Evolutionary conservation across 1,140 invertebrate genomes (phyloP).

Genomic region (Portunus trituberculatus): DNA sequence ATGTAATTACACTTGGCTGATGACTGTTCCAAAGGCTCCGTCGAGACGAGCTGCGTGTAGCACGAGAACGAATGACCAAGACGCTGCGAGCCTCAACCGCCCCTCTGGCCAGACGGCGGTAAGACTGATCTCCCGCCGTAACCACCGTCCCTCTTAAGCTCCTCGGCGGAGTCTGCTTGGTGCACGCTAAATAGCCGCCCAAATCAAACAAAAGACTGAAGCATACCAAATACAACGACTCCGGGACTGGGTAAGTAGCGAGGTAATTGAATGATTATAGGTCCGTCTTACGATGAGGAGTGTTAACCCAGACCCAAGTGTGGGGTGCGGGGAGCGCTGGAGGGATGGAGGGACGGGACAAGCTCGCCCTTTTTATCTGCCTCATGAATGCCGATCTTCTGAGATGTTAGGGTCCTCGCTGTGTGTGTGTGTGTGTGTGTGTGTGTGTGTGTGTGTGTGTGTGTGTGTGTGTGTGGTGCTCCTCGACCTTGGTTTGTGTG

Average conservation of each 20-base stretch:
- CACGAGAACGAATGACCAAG: conserved; percentile 40
- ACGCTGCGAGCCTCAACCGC: neutral
- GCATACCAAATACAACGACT: conserved; percentile 75
- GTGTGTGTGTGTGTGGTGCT: neutral
- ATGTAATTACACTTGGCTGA: conserved; percentile 74
- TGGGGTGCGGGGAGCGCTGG: conserved; percentile 44
- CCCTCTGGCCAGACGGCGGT: neutral
- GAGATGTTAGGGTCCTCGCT: neutral
- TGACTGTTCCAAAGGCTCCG: conserved; percentile 72
- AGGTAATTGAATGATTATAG: conserved; percentile 75
- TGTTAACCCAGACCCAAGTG: conserved; percentile 63
- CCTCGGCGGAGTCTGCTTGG: conserved; percentile 26
- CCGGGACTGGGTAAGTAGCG: conserved; percentile 69
- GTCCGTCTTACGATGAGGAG: conserved; percentile 63
- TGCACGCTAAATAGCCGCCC: conserved; percentile 72
- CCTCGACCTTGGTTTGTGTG: neutral
- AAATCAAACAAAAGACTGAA: conserved; percentile 74
- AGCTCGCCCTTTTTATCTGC: conserved; percentile 55
- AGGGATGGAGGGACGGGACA: neutral
- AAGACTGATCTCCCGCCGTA: conserved; percentile 27
- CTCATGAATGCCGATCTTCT: conserved; percentile 42
- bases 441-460: neutral
- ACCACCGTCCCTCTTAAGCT: neutral
- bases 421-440: neutral
- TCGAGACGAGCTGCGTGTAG: conserved; percentile 48